Percentiles rank a stretch among this genome's conserved stretches.
Conservation (phyloP, 2,888 invertebrate genomes). For the Apamea anceps region DNA sequence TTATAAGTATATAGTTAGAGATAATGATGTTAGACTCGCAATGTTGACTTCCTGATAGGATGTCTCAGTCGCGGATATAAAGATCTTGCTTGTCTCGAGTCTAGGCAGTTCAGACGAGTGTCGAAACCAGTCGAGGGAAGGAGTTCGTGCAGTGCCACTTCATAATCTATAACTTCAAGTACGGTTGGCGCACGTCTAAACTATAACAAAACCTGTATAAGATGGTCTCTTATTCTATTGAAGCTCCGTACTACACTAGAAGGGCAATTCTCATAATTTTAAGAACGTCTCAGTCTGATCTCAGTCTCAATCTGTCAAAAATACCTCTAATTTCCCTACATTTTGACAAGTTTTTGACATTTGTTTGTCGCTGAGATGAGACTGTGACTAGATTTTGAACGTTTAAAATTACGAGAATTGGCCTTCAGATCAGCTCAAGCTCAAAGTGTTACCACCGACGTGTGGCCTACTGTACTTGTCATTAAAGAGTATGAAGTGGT, state of each 20-base stretch:
- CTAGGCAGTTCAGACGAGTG: background rate
- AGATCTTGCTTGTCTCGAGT: background rate
- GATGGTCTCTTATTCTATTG: background rate
- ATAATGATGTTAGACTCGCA: constrained; percentile 13
- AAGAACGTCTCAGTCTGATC: too few relatives aligned
- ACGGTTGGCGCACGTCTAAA: background rate
- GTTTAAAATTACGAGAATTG: too few relatives aligned
- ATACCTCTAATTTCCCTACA: too few relatives aligned
- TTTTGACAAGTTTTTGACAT: too few relatives aligned
- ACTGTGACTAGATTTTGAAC: too few relatives aligned
- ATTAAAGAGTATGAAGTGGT: background rate
- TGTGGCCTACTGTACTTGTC: background rate
- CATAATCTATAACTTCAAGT: background rate
- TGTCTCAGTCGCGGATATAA: background rate
- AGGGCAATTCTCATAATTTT: too few relatives aligned
- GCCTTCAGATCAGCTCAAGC: background rate
- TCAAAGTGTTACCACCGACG: background rate
- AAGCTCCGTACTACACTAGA: background rate
- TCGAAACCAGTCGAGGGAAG: background rate
- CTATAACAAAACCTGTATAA: background rate
- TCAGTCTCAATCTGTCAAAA: too few relatives aligned
- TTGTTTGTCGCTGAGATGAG: too few relatives aligned
- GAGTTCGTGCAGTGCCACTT: background rate
- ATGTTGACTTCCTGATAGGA: background rate
- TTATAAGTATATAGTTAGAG: too few relatives aligned